A percentile compares a stretch with the other conserved stretches of the same genome.
These are phyloP conservation scores for Zoanthus gigantus DNA, from an alignment of 92 coral and sea anemone genomes.

Conservation along the genomic window DNA sequence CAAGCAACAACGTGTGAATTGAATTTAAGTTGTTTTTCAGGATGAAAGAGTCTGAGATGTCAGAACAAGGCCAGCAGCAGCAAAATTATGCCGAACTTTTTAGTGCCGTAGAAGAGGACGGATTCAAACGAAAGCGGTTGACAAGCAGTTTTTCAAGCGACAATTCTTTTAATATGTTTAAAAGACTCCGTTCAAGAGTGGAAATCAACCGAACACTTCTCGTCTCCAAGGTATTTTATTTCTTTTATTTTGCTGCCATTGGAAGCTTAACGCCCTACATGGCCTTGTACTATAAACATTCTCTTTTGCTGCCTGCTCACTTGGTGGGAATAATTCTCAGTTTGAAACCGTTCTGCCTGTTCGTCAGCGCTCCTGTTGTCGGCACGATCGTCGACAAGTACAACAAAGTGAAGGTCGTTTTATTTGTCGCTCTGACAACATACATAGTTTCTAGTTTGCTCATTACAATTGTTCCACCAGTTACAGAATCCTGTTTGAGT, in stretches of 20 bases:
- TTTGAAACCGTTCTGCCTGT: slow-evolving; percentile 81
- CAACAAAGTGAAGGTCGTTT: slow-evolving; percentile 77
- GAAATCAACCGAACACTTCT: slow-evolving; percentile 65
- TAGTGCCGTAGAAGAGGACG: slow-evolving; percentile 73
- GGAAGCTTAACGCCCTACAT: slow-evolving; percentile 88
- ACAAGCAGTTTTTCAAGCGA: slow-evolving; percentile 15
- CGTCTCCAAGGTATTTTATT: slow-evolving; percentile 84
- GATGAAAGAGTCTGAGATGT: slow-evolving; percentile 7
- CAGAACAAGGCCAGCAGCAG: slow-evolving; percentile 1
- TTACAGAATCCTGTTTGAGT: slow-evolving; percentile 78
- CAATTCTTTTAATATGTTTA: slow-evolving; percentile 26
- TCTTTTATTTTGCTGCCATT: slow-evolving; percentile 91
- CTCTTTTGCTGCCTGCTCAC: slow-evolving; percentile 88
- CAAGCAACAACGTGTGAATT: background rate
- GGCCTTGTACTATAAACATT: slow-evolving; percentile 90
- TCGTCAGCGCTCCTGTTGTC: slow-evolving; percentile 86
- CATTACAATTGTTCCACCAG: slow-evolving; percentile 88
- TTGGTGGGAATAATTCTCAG: slow-evolving; percentile 87
- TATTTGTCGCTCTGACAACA: slow-evolving; percentile 78
- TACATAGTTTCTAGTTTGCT: slow-evolving; percentile 79
- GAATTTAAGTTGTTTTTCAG: background rate
- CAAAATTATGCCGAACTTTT: slow-evolving; percentile 59
- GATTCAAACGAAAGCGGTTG: slow-evolving; percentile 1
- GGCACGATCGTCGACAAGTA: slow-evolving; percentile 96
- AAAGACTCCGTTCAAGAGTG: slow-evolving; percentile 63